These are phyloP conservation scores for Illadopsis cleaveri DNA, from an alignment of 2,113 vertebrate species.

Conservation along the genomic window DNA sequence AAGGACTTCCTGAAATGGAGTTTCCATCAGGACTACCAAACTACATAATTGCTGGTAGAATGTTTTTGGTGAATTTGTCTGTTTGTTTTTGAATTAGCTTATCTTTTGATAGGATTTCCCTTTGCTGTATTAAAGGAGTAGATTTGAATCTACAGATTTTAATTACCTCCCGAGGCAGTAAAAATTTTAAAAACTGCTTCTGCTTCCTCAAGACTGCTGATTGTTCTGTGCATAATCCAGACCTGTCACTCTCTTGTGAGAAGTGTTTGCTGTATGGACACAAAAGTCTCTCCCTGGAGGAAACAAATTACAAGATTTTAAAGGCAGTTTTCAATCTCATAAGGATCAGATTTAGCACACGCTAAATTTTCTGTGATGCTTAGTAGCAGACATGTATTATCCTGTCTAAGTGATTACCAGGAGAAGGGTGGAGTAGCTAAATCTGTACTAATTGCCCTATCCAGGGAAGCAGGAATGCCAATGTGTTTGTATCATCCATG, in stretches of 20 bases:
- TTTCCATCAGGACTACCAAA: not conserved
- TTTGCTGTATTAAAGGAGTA: not conserved
- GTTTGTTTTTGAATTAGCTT: not conserved
- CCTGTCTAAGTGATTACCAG: not conserved
- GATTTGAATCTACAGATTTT: not conserved
- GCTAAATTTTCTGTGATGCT: not conserved
- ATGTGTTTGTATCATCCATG: not conserved
- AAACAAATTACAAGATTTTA: not conserved
- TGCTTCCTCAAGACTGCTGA: not conserved
- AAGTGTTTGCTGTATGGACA: not conserved
- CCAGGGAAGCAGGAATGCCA: not conserved
- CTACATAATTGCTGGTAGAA: not conserved
- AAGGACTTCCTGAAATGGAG: not conserved
- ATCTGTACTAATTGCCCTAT: not conserved
- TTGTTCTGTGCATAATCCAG: not conserved
- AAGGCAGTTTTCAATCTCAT: not conserved
- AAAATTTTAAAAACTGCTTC: not conserved
- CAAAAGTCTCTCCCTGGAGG: not conserved
- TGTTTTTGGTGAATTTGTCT: not conserved
- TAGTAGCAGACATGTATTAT: slow-evolving; percentile 6
- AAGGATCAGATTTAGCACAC: not conserved
- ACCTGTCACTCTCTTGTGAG: not conserved
- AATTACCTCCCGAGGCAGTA: not conserved
- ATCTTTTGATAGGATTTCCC: not conserved
- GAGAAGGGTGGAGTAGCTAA: slow-evolving; percentile 9